Percentiles rank a stretch among this genome's conserved stretches.
These are phyloP conservation scores for Mallotus villosus DNA, from an alignment of 2,797 vertebrate species.

Conservation along the genomic window DNA sequence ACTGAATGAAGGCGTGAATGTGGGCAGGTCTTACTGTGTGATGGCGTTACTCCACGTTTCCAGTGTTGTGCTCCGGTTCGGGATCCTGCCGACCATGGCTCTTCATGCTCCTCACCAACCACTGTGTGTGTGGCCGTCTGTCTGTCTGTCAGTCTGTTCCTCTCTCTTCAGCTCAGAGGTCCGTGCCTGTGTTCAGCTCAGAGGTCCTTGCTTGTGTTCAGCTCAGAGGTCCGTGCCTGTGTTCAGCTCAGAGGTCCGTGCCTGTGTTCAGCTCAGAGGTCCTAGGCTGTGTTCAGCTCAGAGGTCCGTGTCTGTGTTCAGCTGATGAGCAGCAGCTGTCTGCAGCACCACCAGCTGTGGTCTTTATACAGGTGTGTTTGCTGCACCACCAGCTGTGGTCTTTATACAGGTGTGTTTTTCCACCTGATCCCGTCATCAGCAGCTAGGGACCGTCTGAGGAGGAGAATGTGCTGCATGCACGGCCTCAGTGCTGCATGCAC, in stretches of 20 bases:
- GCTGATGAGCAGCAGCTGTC: constrained; percentile 46
- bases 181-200: too few species aligned
- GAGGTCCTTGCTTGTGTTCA: too few species aligned
- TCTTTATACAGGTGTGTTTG: constrained; percentile 52
- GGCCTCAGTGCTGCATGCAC: too few species aligned
- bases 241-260: too few species aligned
- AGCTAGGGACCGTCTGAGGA: constrained; percentile 43
- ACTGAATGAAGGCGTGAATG: too few species aligned
- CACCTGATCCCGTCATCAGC: constrained; percentile 57
- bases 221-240: too few species aligned
- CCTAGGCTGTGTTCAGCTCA: too few species aligned
- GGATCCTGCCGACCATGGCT: background rate
- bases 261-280: too few species aligned
- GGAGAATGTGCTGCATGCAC: constrained; percentile 13
- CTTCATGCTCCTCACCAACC: background rate
- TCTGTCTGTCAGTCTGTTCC: background rate
- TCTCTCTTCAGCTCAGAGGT: too few species aligned
- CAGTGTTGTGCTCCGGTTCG: constrained; percentile 5
- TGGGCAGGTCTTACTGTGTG: constrained; percentile 22
- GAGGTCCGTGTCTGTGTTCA: too few species aligned
- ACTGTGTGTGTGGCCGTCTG: too few species aligned
- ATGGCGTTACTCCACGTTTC: constrained; percentile 20
- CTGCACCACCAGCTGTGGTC: constrained; percentile 58
- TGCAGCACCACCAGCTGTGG: constrained; percentile 59
- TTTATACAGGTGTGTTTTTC: constrained; percentile 65